Base-by-base conservation (phyloP, 1,140 invertebrate species). In the Zaprionus inermis region DNA sequence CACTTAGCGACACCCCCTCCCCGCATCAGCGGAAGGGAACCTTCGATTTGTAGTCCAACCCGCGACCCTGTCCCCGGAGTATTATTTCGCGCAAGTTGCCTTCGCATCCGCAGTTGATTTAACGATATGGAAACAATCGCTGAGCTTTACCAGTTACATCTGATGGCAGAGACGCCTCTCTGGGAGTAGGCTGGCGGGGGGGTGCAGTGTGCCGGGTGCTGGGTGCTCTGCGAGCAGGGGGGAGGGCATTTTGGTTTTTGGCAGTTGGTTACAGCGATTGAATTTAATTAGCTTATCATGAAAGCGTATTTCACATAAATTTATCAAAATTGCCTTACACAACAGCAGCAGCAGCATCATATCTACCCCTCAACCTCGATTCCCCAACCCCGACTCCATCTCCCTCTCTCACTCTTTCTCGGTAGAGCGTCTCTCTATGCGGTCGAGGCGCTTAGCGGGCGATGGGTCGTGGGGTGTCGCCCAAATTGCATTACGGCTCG, bases 241-340 rank as follows among this genome's bases (percentile, higher is more conserved):
- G 30, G 2, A 10, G 2, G 41, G 59, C 72, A 77, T 74, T 86
- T 88, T 49, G 79, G 83, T 82, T 86, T 81, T 86, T 79, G 79
- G 79, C 51, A 86, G 82, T 79, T 81, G 84, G 83, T 79, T 88
- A 86, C 83, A 82, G 83, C 83, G 83, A 88, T 88, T 88, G 84
- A 88, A 88, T 89, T 88, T 88, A 88, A 88, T 88, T 89, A 88
- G 83, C 83, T 88, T 88, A 88, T 88, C 84, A 88, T 89, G 84
- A 88, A 88, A 88, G 83, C 83, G 83, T 88, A 88, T 88, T 88
- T 86, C 84, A 80, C 84, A 88, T 89, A 88, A 88, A 88, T 88
- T 88, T 88, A 88, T 88, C 83, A 88, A 88, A 88, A 88, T 88
- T 88, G 84, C 84, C 77, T 88, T 82, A 83, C 84, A 83, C 83